phyloP scores from a whole-genome alignment of 2,888 invertebrate species.

The Drosophila fungiperda region DNA sequence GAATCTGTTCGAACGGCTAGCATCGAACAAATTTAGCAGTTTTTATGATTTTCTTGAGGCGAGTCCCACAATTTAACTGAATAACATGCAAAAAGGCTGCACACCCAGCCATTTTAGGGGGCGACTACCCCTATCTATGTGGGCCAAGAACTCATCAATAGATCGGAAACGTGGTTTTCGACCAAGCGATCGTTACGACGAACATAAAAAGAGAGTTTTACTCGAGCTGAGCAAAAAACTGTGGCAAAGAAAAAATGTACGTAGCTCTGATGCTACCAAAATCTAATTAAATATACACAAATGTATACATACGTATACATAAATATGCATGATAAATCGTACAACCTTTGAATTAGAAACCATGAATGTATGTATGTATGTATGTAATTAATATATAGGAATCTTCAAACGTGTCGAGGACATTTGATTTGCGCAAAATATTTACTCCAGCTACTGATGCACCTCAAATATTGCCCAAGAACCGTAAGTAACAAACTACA shows the following conservation, averaged over 20 bases:
- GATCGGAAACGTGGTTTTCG: conserved; percentile 92
- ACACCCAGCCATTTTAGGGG: conserved; percentile 26
- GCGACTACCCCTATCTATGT: conserved; percentile 1
- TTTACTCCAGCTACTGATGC: conserved; percentile 95
- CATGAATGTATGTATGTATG: conserved; percentile 27
- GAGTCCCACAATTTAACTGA: conserved; percentile 16
- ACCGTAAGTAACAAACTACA: conserved; percentile 86
- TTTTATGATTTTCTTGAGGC: conserved; percentile 33
- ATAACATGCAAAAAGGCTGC: conserved; percentile 40
- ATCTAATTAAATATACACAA: background rate
- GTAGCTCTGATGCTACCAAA: conserved; percentile 11
- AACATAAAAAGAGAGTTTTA: conserved; percentile 92
- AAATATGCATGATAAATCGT: background rate
- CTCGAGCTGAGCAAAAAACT: conserved; percentile 92
- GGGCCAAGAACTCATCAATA: conserved; percentile 85
- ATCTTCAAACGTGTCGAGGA: conserved; percentile 86
- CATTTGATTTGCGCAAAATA: conserved; percentile 93
- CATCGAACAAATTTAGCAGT: conserved; percentile 31
- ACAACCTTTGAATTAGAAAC: conserved; percentile 64
- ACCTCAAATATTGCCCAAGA: conserved; percentile 91
- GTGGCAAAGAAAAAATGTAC: conserved; percentile 88
- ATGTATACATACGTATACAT: background rate
- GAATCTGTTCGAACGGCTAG: conserved; percentile 35
- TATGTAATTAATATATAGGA: conserved; percentile 66
- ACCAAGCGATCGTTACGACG: conserved; percentile 93